Conservation (phyloP, 2,113 vertebrate species). For the Oncorhynchus keta region DNA sequence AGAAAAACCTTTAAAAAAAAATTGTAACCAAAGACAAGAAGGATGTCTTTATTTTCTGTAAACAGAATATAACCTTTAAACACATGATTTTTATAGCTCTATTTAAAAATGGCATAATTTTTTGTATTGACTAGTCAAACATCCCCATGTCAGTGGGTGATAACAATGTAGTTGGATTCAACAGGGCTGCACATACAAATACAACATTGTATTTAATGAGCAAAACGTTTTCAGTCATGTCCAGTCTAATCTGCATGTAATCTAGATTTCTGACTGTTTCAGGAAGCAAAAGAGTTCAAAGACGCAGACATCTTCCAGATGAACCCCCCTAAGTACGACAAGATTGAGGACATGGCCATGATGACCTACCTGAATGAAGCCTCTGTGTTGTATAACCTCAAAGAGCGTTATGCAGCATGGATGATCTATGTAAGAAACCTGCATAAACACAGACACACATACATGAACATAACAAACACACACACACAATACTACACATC, state of each 20-base stretch:
- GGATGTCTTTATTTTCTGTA: no score
- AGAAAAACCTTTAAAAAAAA: no score
- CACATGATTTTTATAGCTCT: no score
- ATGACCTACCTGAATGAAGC: conserved; percentile 88
- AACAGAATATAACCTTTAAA: no score
- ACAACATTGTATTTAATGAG: no score
- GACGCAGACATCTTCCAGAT: conserved; percentile 17
- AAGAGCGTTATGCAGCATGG: conserved; percentile 82
- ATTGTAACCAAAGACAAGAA: no score
- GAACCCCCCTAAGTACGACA: conserved; percentile 72
- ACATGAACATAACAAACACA: not conserved
- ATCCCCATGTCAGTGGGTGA: no score
- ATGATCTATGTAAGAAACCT: conserved; percentile 80
- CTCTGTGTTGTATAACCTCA: conserved; percentile 79
- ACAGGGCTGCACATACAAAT: no score
- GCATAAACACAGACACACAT: conserved; percentile 1
- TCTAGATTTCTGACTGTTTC: not conserved
- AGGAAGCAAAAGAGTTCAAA: not conserved
- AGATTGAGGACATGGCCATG: conserved; percentile 89
- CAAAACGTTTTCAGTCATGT: no score
- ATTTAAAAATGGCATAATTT: no score
- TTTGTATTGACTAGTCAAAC: no score
- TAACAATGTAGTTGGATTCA: no score
- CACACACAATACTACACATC: not conserved
- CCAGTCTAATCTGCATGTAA: not conserved